phyloP scores from a whole-genome alignment of 1,140 invertebrate genomes.

The Oreohelix idahoensis region DNA sequence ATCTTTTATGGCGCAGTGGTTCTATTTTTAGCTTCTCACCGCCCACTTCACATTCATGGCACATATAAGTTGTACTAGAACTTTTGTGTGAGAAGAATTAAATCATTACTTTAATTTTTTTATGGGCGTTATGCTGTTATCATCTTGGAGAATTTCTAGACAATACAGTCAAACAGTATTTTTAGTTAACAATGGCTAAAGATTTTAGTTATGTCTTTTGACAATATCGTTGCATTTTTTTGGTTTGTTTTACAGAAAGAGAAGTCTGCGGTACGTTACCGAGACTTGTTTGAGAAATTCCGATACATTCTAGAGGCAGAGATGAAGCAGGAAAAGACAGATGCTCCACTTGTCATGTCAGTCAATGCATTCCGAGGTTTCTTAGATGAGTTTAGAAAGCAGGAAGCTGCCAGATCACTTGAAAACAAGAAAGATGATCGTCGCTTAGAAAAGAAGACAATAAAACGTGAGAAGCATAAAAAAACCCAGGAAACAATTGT shows the following conservation, averaged over 20 bases:
- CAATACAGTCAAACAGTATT: too few species aligned
- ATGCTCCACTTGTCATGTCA: constrained; percentile 89
- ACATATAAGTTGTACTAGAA: too few species aligned
- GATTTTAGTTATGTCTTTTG: too few species aligned
- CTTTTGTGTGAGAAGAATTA: too few species aligned
- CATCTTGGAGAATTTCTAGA: too few species aligned
- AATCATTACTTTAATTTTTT: too few species aligned
- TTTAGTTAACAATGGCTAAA: too few species aligned
- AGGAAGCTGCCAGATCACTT: constrained; percentile 82
- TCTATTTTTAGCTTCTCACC: too few species aligned
- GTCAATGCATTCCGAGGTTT: constrained; percentile 96
- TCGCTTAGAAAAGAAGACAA: constrained; percentile 60
- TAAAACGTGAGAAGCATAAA: constrained; percentile 80
- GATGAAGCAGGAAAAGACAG: constrained; percentile 79
- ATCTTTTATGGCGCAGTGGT: too few species aligned
- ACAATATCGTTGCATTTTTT: too few species aligned
- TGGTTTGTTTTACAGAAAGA: constrained; percentile 54
- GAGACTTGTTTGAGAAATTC: constrained; percentile 91
- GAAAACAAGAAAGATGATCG: constrained; percentile 77
- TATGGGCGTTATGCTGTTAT: too few species aligned
- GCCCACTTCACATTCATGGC: too few species aligned
- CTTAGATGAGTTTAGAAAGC: constrained; percentile 94
- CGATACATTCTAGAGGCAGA: constrained; percentile 67
- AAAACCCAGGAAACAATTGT: constrained; percentile 71
- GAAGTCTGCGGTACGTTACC: constrained; percentile 79